Base-by-base conservation (phyloP, 2,888 invertebrate genomes). In the Rotaria macrura region DNA sequence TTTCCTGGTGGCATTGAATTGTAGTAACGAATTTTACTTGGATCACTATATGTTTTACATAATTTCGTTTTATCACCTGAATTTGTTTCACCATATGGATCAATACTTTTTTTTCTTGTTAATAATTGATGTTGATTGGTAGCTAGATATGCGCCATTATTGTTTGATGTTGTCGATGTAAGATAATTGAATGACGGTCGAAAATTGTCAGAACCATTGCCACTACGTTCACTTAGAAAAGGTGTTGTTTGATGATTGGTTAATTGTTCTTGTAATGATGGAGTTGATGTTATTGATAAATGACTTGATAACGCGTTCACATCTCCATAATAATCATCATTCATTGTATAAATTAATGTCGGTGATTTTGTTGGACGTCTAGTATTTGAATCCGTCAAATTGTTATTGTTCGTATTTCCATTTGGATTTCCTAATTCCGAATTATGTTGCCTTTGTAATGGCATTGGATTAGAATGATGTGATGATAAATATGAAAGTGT, bases 11-110 rank as follows among this genome's bases (percentile, higher is more conserved):
- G 65, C 17, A 2, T n/a, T 79, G 43, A 12, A 79, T 79, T 40
- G 43, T 25, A 43, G 14, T 0, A 79, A 79, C 79, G 79, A n/a
- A 79, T 10, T 79, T 34, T 38, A 79, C 20, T 79, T 43, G 79
- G 79, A 43, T 79, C 79, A 79, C 79, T 79, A n/a, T 14, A 79
- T 40, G 79, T 79, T 79, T 79, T 79, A 79, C 79, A 79, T 43
- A 79, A 79, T 43, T 79, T 79, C 5, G 23, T 43, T n/a, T 43
- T 40, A n/a, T 79, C n/a, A 38, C 43, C 74, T 2, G 10, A 10
- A 79, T 43, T 40, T 12, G 23, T 43, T 43, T 40, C 40, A 79
- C 43, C 43, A 79, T 43, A 79, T 43, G 43, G 79, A 43, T n/a
- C 79, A 43, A 79, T 43, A 43, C 79, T 79, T 7, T 43, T 43